Conservation (phyloP, 2,113 vertebrate species). For the human region DNA sequence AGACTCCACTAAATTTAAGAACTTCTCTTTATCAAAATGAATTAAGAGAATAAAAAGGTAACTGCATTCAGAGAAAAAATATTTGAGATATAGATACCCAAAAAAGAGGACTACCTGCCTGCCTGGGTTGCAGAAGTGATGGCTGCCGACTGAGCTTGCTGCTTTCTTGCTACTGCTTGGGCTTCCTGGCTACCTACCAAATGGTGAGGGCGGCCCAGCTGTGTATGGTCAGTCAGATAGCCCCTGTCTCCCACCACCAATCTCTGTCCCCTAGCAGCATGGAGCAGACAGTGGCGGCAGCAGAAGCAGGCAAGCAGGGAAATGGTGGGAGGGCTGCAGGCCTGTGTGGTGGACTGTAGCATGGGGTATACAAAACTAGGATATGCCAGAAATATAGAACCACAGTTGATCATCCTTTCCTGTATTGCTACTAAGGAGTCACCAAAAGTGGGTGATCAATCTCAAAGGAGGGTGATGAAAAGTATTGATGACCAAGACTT, state of each 20-base stretch:
- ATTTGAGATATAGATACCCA: not conserved
- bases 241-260: constrained; percentile 42
- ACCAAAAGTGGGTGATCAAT: too few relatives aligned
- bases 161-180: constrained; percentile 83
- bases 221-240: constrained; percentile 82
- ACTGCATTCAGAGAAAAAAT: not conserved
- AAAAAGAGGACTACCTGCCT: constrained; percentile 54
- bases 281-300: constrained; percentile 70
- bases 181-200: constrained; percentile 72
- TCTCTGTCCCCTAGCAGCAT: constrained; percentile 60
- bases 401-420: too few relatives aligned
- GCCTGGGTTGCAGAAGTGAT: constrained; percentile 75
- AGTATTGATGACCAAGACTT: too few relatives aligned
- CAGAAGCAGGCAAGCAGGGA: constrained; percentile 75
- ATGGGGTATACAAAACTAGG: constrained; percentile 86
- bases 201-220: constrained; percentile 85
- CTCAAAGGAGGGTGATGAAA: too few relatives aligned
- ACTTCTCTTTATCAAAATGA: not conserved
- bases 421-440: too few relatives aligned
- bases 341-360: constrained; percentile 98
- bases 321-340: constrained; percentile 96
- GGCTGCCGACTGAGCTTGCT: constrained; percentile 68
- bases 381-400: too few relatives aligned
- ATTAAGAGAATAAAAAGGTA: not conserved
- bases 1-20: not conserved